Evolutionary conservation across 2,888 invertebrate species (phyloP).

Genomic region (Villa cingulata): DNA sequence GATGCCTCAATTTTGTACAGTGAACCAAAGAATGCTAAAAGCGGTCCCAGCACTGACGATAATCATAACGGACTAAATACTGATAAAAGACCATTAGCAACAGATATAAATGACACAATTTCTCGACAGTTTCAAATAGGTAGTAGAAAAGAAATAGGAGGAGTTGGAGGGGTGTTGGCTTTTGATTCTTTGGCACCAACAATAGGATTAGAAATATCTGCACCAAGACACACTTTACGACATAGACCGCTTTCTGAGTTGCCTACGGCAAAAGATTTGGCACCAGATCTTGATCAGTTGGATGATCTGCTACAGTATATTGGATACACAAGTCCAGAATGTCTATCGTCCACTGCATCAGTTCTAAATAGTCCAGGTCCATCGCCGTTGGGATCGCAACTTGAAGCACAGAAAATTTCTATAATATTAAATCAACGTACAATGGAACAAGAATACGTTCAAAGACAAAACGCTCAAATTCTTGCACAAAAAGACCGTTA

Average conservation of each 20-base stretch:
- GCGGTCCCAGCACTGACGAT: neutral
- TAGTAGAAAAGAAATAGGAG: conserved; percentile 10
- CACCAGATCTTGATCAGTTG: conserved; percentile 79
- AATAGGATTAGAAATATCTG: conserved; percentile 40
- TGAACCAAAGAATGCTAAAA: conserved; percentile 39
- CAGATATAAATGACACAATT: neutral
- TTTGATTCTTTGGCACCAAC: conserved; percentile 36
- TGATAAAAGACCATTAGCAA: neutral
- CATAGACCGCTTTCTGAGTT: conserved; percentile 61
- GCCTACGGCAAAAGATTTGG: conserved; percentile 67
- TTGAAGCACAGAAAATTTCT: conserved; percentile 76
- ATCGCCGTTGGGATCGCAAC: conserved; percentile 56
- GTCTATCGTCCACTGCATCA: conserved; percentile 43
- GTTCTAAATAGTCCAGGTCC: conserved; percentile 67
- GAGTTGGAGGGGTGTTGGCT: conserved; percentile 13
- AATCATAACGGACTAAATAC: neutral
- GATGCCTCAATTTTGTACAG: conserved; percentile 84
- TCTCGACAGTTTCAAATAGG: conserved; percentile 13
- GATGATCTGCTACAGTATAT: conserved; percentile 85
- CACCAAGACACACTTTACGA: conserved; percentile 55
- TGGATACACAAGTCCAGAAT: conserved; percentile 84
- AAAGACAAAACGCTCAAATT: conserved; percentile 25
- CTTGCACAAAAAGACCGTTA: neutral
- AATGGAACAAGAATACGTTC: conserved; percentile 62
- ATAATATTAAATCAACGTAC: conserved; percentile 73